Evolutionary conservation across 2,888 invertebrate genomes (phyloP), one percentile per base, ranked within the genome.

Genomic region (Hyposoter didymator): DNA sequence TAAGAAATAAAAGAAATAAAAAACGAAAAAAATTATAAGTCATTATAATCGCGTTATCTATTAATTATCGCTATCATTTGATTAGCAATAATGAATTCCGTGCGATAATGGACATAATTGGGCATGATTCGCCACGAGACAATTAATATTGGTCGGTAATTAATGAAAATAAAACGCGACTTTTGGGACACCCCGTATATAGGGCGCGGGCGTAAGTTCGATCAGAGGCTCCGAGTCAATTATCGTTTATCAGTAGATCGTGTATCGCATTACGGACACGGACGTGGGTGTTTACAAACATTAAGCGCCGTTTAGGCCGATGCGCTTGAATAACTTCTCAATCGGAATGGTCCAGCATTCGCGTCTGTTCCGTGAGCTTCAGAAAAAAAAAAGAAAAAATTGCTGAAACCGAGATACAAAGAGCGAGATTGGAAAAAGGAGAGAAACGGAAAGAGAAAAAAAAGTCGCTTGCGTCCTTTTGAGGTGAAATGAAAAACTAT

Each of bases 131-230:
- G 5, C 22, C 1, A 14, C 0, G 12, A 59, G 28, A 28, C n/a
- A 52, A 52, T 52, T 14, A 59, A 59, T 59, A 28, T 59, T 39
- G 7, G 39, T 39, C 39, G 10, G 10, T 39, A 39, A 39, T 39
- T 10, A 10, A 39, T 10, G 39, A 39, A 39, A 59, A 28, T 28
- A 59, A 59, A 12, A 6, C 28, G 28, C 14, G 0, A 28, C 59
- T 59, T 59, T 28, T 22, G 32, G 47, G 22, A 39, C 67, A 87
- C 88, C 87, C 88, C 88, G 90, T 83, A 82, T 88, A 70, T 49
- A 89, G 89, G 90, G 91, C 88, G 90, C 88, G 90, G 89, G 86
- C 79, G 89, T 45, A 85, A 89, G 91, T 90, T 90, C 88, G 88
- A 84, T 73, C 87, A 87, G 84, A 22, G 70, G 83, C 87, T 59